These are phyloP conservation scores for Amaurobius ferox DNA, from an alignment of 2,888 invertebrate genomes.

Conservation along the genomic window DNA sequence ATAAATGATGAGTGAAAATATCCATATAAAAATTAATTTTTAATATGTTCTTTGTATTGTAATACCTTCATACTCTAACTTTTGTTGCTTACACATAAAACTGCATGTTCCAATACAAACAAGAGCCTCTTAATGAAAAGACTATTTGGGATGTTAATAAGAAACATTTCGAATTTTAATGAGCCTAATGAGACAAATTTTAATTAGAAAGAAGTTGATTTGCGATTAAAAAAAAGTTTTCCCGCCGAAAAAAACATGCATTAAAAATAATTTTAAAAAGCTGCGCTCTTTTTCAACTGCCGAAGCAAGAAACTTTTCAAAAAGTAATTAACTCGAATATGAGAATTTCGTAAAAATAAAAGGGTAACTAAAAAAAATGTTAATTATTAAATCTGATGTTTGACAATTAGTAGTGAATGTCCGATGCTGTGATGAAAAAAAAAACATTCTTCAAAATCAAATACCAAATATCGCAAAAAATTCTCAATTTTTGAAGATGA, in stretches of 20 bases:
- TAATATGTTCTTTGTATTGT: neutral
- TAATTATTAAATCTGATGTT: conserved; percentile 71
- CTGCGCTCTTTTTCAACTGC: conserved; percentile 16
- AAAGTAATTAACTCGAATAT: conserved; percentile 69
- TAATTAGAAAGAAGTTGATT: conserved; percentile 56
- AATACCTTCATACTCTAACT: neutral
- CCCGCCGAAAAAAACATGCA: conserved; percentile 5
- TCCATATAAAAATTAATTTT: neutral
- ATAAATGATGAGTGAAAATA: neutral
- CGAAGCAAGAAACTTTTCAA: conserved; percentile 58
- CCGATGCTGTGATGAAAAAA: conserved; percentile 7
- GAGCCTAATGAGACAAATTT: conserved; percentile 63
- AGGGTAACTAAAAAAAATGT: conserved; percentile 33
- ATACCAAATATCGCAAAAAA: neutral
- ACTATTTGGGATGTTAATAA: conserved; percentile 63
- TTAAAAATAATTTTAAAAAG: conserved; percentile 60
- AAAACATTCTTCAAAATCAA: conserved; percentile 35
- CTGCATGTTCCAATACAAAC: neutral
- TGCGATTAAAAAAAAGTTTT: neutral
- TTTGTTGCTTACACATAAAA: neutral
- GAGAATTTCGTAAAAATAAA: conserved; percentile 58
- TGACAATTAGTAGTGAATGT: conserved; percentile 67
- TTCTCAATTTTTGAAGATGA: conserved; percentile 14
- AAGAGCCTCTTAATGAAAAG: conserved; percentile 8
- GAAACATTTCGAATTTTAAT: conserved; percentile 68